phyloP scores from a whole-genome alignment of 1,140 invertebrate genomes.

The Polyergus mexicanus region DNA sequence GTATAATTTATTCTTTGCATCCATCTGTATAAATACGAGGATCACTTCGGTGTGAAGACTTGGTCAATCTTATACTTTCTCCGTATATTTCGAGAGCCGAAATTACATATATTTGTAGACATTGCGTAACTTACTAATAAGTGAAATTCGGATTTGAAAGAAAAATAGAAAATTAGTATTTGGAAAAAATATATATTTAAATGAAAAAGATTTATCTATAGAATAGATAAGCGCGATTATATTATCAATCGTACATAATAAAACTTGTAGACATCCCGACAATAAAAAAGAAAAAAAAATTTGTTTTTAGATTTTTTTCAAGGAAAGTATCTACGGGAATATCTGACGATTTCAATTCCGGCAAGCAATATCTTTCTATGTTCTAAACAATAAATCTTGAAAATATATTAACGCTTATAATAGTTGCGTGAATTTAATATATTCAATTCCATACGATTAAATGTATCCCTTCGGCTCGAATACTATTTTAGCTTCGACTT shows the following conservation, averaged over 20 bases:
- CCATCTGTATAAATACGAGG: slow-evolving; percentile 10
- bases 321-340: background rate
- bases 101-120: background rate
- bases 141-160: background rate
- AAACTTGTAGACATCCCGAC: background rate
- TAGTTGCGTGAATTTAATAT: background rate
- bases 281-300: background rate
- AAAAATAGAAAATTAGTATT: background rate
- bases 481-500: background rate
- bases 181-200: too few relatives aligned
- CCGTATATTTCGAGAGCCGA: slow-evolving; percentile 63
- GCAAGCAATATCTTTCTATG: background rate
- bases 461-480: background rate
- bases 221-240: too few relatives aligned
- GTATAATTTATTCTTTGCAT: slow-evolving; percentile 5
- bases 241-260: background rate
- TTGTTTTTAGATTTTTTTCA: background rate
- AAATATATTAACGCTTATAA: background rate
- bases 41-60: background rate
- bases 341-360: slow-evolving; percentile 42
- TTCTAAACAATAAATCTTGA: background rate
- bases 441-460: background rate
- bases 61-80: slow-evolving; percentile 70
- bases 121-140: background rate
- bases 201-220: background rate